Evolutionary conservation across 2,113 vertebrate genomes (phyloP).

Genomic region (Balaeniceps rex): DNA sequence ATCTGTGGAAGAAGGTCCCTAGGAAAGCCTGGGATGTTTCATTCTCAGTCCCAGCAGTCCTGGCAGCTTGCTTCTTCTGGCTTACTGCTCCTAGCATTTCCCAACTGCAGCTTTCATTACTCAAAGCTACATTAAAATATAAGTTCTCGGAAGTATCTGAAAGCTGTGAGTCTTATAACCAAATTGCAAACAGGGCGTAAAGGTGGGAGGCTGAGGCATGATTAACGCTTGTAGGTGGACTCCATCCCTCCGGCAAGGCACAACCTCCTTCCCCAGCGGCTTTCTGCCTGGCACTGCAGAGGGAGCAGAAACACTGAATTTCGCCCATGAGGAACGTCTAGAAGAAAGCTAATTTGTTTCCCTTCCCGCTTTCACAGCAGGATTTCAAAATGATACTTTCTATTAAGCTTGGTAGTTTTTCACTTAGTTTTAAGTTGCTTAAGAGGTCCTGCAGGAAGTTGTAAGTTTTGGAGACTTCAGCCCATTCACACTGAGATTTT

Average conservation of each 20-base stretch:
- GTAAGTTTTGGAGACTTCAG: neutral
- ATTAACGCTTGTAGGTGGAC: neutral
- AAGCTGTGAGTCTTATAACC: neutral
- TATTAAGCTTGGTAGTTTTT: neutral
- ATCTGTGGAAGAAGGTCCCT: neutral
- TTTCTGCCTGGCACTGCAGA: neutral
- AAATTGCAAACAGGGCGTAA: neutral
- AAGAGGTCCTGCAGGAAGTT: neutral
- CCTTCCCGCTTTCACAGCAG: neutral
- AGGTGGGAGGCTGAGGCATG: neutral
- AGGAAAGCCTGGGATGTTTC: neutral
- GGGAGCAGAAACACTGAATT: neutral
- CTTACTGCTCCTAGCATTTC: neutral
- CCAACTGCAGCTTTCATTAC: neutral
- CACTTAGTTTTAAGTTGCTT: neutral
- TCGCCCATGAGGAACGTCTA: neutral
- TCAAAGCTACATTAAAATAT: neutral
- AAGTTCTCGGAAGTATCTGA: neutral
- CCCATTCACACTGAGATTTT: neutral
- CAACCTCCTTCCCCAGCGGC: neutral
- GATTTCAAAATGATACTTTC: neutral
- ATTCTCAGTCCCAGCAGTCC: neutral
- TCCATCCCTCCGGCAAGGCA: neutral
- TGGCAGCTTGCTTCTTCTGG: neutral
- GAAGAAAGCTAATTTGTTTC: neutral